A percentile compares a stretch with the other conserved stretches of the same genome.
Evolutionary conservation across 1,140 invertebrate species (phyloP).

Genomic region (Halictus rubicundus): DNA sequence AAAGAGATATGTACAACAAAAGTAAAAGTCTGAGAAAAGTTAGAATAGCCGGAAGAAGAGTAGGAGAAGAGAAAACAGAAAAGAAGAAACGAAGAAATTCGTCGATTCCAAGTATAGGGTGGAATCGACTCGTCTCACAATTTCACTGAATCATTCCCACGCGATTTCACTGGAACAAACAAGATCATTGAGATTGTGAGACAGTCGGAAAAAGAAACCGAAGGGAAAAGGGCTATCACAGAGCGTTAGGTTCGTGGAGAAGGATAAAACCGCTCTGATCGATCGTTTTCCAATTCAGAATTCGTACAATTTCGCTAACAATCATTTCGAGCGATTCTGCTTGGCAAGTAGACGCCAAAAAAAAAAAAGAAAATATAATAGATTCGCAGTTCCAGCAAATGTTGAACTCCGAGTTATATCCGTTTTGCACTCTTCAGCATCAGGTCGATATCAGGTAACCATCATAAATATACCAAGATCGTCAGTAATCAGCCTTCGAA

Average conservation of each 20-base stretch:
- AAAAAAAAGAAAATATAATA: not conserved
- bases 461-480: not conserved
- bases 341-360: not conserved
- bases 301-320: not conserved
- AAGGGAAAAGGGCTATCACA: constrained; percentile 56
- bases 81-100: not conserved
- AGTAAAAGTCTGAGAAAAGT: not conserved
- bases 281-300: constrained; percentile 30
- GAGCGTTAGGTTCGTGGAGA: constrained; percentile 50
- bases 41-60: constrained; percentile 15
- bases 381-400: not conserved
- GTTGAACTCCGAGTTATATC: constrained; percentile 3
- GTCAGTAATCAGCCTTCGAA: not conserved
- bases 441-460: constrained; percentile 20
- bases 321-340: not conserved
- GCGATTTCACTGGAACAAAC: constrained; percentile 6
- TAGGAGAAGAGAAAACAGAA: constrained; percentile 20
- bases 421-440: constrained; percentile 13
- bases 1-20: not conserved
- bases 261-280: constrained; percentile 30
- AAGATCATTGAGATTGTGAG: constrained; percentile 15
- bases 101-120: not conserved
- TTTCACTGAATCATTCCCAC: not conserved
- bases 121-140: too few relatives aligned
- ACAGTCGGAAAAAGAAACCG: not conserved